These are phyloP conservation scores for Laticauda colubrina DNA, from an alignment of 2,113 vertebrate genomes.

Conservation along the genomic window DNA sequence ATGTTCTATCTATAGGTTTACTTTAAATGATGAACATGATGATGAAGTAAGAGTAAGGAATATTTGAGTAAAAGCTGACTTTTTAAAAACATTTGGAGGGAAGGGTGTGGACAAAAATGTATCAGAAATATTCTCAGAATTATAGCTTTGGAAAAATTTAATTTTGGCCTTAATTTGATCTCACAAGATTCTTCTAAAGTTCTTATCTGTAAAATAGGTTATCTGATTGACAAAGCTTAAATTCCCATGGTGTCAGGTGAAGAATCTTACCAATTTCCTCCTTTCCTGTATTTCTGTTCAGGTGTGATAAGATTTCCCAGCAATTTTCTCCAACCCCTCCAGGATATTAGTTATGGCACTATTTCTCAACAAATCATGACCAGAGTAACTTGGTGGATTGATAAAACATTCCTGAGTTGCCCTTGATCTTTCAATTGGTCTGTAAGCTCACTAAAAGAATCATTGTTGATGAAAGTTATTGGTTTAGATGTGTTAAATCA, in stretches of 20 bases:
- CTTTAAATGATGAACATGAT: not conserved
- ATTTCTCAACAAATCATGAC: not conserved
- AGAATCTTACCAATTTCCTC: not conserved
- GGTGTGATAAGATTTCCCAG: not conserved
- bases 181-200: not conserved
- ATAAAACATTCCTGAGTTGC: not conserved
- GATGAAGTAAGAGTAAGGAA: not conserved
- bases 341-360: not conserved
- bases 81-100: not conserved
- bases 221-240: not conserved
- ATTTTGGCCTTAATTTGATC: not conserved
- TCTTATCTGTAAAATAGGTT: not conserved
- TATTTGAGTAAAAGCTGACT: not conserved
- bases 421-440: not conserved
- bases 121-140: not conserved
- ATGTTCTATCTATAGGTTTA: not conserved
- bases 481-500: not conserved
- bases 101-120: not conserved
- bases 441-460: not conserved
- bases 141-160: not conserved
- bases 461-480: not conserved
- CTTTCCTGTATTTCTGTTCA: not conserved
- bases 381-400: not conserved
- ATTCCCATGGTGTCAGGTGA: not conserved
- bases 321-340: not conserved